Evolutionary conservation across 2,888 invertebrate species (phyloP), one percentile per base, ranked within the genome.

Genomic region (Cremastinae sp.): DNA sequence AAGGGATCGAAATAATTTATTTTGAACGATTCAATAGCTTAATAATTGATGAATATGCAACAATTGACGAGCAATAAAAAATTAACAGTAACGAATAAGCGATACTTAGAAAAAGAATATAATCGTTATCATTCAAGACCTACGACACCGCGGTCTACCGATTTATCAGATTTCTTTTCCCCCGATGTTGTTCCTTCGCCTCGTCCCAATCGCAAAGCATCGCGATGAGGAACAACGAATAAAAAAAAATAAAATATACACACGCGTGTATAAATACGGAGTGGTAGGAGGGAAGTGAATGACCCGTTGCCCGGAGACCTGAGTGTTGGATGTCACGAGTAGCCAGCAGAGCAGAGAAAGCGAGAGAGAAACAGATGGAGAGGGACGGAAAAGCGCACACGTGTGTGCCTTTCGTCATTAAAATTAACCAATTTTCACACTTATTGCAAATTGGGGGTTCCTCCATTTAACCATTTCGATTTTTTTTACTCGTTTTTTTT

Each of bases 231-330:
- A 34, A n/a, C n/a, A n/a, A n/a, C n/a, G 8, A 36, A 14, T 5
- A 16, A 28, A n/a, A 62, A 5, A 62, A 16, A n/a, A n/a, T n/a
- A n/a, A 61, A 22, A 61, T 34, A 47, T 59, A 20, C 9, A 12
- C 8, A 22, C 20, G 51, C 14, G 7, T 51, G 12, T 38, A 22
- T n/a, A 65, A 41, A 65, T 14, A 38, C 38, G 51, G 20, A 49
- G 49, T 66, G 54, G 66, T 71, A 66, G 66, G 54, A 71, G 71
- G 75, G 71, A 34, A 75, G 75, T 71, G 75, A 75, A 75, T 71
- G 75, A 75, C 75, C 75, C 71, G 70, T 61, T 66, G 75, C 66
- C 59, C 69, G 66, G 75, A 75, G 75, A 75, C 71, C 66, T 71
- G 71, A 41, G 66, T 75, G 61, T 75, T 62, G 54, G 59, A 61